Evolutionary conservation across 2,888 invertebrate species (phyloP).

Genomic region (Cosmopolites sordidus): DNA sequence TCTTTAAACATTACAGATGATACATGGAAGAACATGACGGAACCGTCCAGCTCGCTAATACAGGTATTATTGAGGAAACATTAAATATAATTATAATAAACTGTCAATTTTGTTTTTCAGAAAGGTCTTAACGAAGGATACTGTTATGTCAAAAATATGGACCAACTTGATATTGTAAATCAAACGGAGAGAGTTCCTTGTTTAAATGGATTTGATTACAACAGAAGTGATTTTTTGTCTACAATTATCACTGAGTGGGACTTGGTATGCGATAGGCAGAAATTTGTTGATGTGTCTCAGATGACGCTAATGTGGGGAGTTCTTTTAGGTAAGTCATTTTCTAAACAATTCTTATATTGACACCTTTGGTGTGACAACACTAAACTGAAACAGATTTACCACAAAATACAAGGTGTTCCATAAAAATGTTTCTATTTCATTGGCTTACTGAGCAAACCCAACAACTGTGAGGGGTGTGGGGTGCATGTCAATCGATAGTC

Average conservation of each 20-base stretch:
- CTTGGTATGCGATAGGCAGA: constrained; percentile 58
- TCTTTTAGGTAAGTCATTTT: constrained; percentile 48
- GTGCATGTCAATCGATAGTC: no score
- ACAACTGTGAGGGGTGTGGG: no score
- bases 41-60: constrained; percentile 23
- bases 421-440: no score
- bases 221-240: constrained; percentile 54
- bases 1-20: constrained; percentile 38
- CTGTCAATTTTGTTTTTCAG: constrained; percentile 23
- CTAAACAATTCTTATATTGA: background rate
- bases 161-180: constrained; percentile 4
- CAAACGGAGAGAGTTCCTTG: constrained; percentile 33
- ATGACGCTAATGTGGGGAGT: constrained; percentile 61
- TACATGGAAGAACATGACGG: constrained; percentile 49
- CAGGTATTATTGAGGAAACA: constrained; percentile 2
- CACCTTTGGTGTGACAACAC: no score
- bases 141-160: constrained; percentile 37
- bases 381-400: no score
- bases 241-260: constrained; percentile 65
- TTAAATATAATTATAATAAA: no score
- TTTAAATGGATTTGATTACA: constrained; percentile 51
- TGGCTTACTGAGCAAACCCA: no score
- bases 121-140: constrained; percentile 37
- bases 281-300: constrained; percentile 57
- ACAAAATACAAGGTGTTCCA: no score